Percentiles rank a stretch among this genome's conserved stretches.
phyloP scores from a whole-genome alignment of 2,888 invertebrate genomes.

The Orthonychiurus folsomi region DNA sequence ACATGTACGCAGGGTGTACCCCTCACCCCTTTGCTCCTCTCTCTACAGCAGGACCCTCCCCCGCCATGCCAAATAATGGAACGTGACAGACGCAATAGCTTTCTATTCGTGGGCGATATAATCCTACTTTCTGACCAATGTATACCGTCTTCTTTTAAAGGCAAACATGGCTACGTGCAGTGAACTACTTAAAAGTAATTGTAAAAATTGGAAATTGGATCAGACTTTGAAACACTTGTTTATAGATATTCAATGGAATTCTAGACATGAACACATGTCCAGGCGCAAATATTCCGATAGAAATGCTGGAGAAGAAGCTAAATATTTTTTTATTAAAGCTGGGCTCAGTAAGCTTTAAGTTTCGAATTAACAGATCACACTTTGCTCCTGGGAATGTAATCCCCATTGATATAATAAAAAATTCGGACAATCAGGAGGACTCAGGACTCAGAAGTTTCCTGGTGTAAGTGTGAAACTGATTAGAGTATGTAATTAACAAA shows the following conservation, averaged over 20 bases:
- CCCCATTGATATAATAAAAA: slow-evolving; percentile 16
- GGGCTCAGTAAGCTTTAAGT: slow-evolving; percentile 18
- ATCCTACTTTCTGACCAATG: slow-evolving; percentile 60
- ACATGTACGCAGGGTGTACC: no score
- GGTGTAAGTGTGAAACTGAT: not conserved
- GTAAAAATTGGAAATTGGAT: slow-evolving; percentile 76
- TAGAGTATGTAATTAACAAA: no score
- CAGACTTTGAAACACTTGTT: slow-evolving; percentile 72
- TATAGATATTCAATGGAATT: slow-evolving; percentile 67
- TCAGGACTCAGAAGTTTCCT: slow-evolving; percentile 9
- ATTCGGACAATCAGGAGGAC: slow-evolving; percentile 17
- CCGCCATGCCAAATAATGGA: no score
- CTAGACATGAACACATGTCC: slow-evolving; percentile 68
- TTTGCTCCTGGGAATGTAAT: slow-evolving; percentile 23
- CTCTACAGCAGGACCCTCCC: no score
- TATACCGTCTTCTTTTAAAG: slow-evolving; percentile 72
- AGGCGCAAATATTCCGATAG: slow-evolving; percentile 12
- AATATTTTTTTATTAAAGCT: slow-evolving; percentile 21
- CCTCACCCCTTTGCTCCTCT: no score
- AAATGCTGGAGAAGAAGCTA: slow-evolving; percentile 18
- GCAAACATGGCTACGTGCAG: slow-evolving; percentile 62
- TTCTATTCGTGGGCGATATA: no score
- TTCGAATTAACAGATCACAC: slow-evolving; percentile 16
- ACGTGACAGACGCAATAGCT: no score
- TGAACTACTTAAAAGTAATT: slow-evolving; percentile 70